phyloP scores from a whole-genome alignment of 35 echinoderm and acorn worm genomes.

The Strongylocentrotus purpuratus region DNA sequence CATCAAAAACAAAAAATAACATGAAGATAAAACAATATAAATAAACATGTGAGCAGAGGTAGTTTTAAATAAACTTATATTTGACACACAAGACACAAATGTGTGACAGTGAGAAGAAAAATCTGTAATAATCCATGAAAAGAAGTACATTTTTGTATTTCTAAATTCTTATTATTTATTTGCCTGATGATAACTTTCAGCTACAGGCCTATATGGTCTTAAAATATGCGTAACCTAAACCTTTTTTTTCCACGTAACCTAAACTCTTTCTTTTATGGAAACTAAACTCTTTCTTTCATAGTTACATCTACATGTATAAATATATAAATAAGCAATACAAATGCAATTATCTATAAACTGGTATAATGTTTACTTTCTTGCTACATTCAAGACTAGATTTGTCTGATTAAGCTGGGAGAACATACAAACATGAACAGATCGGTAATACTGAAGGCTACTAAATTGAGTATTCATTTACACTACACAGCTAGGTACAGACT shows the following conservation, averaged over 20 bases:
- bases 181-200: neutral
- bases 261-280: neutral
- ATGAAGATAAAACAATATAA: neutral
- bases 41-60: neutral
- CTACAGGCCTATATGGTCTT: neutral
- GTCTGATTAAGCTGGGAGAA: too few species aligned
- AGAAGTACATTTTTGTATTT: neutral
- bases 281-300: neutral
- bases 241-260: too few species aligned
- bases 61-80: neutral
- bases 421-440: too few species aligned
- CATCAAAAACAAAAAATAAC: neutral
- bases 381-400: too few species aligned
- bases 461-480: too few species aligned
- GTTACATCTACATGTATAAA: neutral
- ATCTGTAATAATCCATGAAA: neutral
- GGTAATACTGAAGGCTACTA: too few species aligned
- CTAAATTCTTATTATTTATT: neutral
- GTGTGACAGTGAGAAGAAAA: neutral
- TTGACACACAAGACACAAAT: neutral
- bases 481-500: neutral
- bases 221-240: neutral
- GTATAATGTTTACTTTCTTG: neutral
- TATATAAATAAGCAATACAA: neutral
- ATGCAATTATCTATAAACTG: neutral